A percentile compares a stretch with the other conserved stretches of the same genome.
Evolutionary conservation across 2,113 vertebrate species (phyloP).

Genomic region (Oryctolagus cuniculus): mOryCun1.1 NC_091449.1:33224501-33225000

Average conservation of each 20-base stretch:
- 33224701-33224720: too few relatives aligned
- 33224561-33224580: accelerated
- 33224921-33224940: not conserved
- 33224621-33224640: not conserved
- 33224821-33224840: not conserved
- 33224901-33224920: not conserved
- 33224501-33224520: accelerated
- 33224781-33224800: not conserved
- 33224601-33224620: too few relatives aligned
- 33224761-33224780: not conserved
- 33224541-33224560: accelerated
- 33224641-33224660: not conserved
- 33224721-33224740: accelerated
- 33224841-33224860: not conserved
- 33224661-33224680: not conserved
- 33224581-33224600: not conserved
- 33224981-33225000: not conserved
- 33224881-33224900: accelerated
- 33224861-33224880: not conserved
- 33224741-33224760: not conserved
- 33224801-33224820: not conserved
- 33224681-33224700: not conserved
- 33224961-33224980: accelerated
- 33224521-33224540: accelerated
- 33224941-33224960: not conserved